Evolutionary conservation across 92 coral and sea anemone species (phyloP).

Genomic region (Chrysogorgia sp.): DNA sequence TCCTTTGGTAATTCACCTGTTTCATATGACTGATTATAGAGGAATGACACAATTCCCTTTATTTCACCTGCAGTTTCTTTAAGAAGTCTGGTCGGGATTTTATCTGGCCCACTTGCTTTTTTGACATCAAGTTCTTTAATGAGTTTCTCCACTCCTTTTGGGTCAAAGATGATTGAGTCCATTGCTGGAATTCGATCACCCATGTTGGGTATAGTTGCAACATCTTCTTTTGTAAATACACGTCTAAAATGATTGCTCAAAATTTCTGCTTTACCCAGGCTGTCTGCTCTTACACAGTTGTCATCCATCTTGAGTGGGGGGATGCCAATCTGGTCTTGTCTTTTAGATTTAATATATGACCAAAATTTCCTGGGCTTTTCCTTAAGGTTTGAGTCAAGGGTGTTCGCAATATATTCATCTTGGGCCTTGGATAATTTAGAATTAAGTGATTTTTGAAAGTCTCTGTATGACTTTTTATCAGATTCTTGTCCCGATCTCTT

Average conservation of each 20-base stretch:
- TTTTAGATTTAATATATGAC: constrained; percentile 66
- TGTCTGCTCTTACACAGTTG: constrained; percentile 19
- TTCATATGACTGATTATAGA: constrained; percentile 50
- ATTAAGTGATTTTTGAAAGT: too few relatives aligned
- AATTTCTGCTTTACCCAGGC: too few relatives aligned
- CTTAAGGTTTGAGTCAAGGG: constrained; percentile 52
- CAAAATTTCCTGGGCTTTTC: constrained; percentile 73
- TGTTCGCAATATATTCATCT: too few relatives aligned
- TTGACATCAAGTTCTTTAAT: constrained; percentile 31
- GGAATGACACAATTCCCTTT: constrained; percentile 44
- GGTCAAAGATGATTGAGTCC: constrained; percentile 23
- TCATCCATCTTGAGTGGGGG: constrained; percentile 39
- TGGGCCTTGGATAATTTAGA: too few relatives aligned
- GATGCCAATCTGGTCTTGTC: constrained; percentile 40
- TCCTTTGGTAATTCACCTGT: constrained; percentile 46
- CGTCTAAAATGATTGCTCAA: constrained; percentile 44
- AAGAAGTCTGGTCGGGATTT: too few relatives aligned
- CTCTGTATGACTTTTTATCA: too few relatives aligned
- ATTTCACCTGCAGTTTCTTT: constrained; percentile 59
- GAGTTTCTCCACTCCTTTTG: background rate
- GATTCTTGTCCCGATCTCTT: too few relatives aligned
- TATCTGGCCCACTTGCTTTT: too few relatives aligned
- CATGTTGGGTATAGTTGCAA: constrained; percentile 32
- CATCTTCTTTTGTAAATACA: constrained; percentile 52
- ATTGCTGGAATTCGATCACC: constrained; percentile 49